phyloP scores from a whole-genome alignment of 2,888 invertebrate species.

The Callinectes sapidus region DNA sequence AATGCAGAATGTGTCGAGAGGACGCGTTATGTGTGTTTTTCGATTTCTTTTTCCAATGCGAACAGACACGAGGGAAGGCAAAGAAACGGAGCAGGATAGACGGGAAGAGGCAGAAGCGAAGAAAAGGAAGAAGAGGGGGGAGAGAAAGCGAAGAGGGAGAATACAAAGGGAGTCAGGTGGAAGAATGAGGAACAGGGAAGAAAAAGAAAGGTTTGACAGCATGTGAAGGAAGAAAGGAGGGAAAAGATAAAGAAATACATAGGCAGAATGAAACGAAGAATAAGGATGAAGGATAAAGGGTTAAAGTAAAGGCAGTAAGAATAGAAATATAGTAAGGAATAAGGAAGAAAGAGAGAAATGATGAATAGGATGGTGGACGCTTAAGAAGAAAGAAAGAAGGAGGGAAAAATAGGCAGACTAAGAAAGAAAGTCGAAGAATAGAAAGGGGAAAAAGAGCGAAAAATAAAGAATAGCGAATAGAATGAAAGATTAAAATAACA shows the following conservation, averaged over 20 bases:
- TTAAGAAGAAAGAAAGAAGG: too few relatives aligned
- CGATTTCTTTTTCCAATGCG: not conserved
- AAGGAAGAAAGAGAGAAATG: not conserved
- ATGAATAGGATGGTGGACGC: not conserved
- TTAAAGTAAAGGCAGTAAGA: not conserved
- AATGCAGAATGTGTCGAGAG: not conserved
- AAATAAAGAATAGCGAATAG: not conserved
- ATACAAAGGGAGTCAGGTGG: not conserved
- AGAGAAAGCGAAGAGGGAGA: not conserved
- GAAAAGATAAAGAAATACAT: not conserved
- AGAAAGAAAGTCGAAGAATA: not conserved
- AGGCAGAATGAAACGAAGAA: not conserved
- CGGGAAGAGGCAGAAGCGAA: not conserved
- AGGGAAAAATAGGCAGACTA: not conserved
- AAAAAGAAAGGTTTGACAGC: not conserved
- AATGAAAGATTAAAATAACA: not conserved
- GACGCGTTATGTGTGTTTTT: not conserved
- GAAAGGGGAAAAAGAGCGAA: not conserved
- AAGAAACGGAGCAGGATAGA: not conserved
- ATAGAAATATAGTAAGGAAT: not conserved
- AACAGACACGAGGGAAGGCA: not conserved
- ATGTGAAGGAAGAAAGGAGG: not conserved
- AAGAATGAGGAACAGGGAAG: not conserved
- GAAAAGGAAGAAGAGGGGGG: not conserved
- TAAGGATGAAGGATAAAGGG: not conserved